phyloP scores from a whole-genome alignment of 2,113 vertebrate genomes.

The Protobothrops mucrosquamatus region DNA sequence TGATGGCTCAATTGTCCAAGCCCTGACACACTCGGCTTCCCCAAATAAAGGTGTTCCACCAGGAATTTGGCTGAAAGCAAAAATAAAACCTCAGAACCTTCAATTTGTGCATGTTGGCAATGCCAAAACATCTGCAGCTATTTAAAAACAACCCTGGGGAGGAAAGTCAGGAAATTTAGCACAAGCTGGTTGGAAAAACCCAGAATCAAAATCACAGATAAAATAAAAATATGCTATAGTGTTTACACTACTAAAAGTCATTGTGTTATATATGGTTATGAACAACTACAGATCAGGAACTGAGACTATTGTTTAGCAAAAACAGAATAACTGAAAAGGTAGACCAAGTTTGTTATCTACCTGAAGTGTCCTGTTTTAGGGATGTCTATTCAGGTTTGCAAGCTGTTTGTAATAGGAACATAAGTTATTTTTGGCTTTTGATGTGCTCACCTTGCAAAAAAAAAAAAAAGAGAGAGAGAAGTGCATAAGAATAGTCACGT shows the following conservation, averaged over 20 bases:
- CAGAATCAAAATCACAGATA: not conserved
- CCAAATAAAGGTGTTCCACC: not conserved
- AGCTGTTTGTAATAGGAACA: not conserved
- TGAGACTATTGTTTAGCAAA: not conserved
- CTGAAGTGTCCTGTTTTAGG: not conserved
- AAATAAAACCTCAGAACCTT: not conserved
- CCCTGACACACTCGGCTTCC: not conserved
- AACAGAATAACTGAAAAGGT: not conserved
- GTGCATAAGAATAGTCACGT: not conserved
- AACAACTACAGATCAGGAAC: not conserved
- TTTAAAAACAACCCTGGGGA: not conserved
- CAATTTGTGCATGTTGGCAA: not conserved
- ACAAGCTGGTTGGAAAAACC: not conserved
- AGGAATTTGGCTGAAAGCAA: not conserved
- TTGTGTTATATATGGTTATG: not conserved
- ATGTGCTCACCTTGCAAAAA: not conserved
- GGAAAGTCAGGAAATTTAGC: not conserved
- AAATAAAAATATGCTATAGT: not conserved
- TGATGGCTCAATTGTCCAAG: not conserved
- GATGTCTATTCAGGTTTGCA: not conserved
- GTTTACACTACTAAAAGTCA: not conserved
- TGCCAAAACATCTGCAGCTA: not conserved
- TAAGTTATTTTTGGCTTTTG: not conserved
- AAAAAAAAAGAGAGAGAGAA: not conserved
- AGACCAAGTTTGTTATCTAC: not conserved